Conservation (phyloP, 64 coral and sea anemone genomes). For the Hydrozoanthus tunicans region DNA sequence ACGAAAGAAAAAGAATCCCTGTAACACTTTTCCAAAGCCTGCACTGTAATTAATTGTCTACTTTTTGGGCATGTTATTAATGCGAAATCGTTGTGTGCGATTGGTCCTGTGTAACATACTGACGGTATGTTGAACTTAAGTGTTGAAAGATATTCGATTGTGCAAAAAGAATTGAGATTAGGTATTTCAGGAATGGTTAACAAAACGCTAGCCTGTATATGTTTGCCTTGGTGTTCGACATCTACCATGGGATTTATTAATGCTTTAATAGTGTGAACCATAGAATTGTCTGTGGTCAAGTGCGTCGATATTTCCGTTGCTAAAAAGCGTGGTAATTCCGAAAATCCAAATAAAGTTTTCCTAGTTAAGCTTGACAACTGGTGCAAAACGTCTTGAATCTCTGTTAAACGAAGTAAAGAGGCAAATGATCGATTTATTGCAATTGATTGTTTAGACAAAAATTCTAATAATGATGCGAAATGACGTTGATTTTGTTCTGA, state of each 20-base stretch:
- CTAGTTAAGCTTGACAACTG: background rate
- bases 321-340: background rate
- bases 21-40: slow-evolving; percentile 43
- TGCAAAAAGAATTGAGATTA: slow-evolving; percentile 2
- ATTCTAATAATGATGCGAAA: background rate
- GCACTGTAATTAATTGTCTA: background rate
- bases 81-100: slow-evolving; percentile 12
- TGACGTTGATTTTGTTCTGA: background rate
- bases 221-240: background rate
- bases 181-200: slow-evolving; percentile 37
- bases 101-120: slow-evolving; percentile 17
- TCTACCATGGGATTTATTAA: slow-evolving; percentile 51
- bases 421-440: background rate
- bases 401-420: background rate
- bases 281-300: background rate
- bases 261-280: background rate
- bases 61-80: slow-evolving; percentile 36
- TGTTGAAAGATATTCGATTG: slow-evolving; percentile 19
- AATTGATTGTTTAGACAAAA: slow-evolving; percentile 25
- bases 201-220: slow-evolving; percentile 30
- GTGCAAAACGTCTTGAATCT: slow-evolving; percentile 32
- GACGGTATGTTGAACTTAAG: background rate
- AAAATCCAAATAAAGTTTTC: slow-evolving; percentile 35
- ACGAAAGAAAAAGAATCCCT: background rate
- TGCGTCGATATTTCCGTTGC: background rate